phyloP scores from a whole-genome alignment of 2,888 invertebrate genomes.

The Cabera pusaria region DNA sequence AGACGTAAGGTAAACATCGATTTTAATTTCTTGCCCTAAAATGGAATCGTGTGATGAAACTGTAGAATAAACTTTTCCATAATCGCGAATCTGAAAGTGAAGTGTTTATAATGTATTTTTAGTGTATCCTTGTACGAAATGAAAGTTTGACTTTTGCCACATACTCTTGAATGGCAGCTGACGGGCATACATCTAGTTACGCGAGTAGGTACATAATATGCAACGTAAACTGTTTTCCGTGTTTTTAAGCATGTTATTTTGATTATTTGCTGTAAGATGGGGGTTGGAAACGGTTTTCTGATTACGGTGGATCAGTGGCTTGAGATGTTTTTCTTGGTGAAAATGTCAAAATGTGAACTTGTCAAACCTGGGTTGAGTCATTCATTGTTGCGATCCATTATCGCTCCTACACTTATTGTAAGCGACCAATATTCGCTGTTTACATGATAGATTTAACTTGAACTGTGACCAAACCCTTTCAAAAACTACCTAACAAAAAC shows the following conservation, averaged over 20 bases:
- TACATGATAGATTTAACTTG: conserved; percentile 33
- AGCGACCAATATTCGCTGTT: conserved; percentile 48
- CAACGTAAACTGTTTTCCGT: conserved; percentile 62
- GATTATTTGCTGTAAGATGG: conserved; percentile 42
- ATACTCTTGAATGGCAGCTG: conserved; percentile 84
- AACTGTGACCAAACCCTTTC: too few species aligned
- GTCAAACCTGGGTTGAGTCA: conserved; percentile 82
- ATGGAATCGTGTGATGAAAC: conserved; percentile 62
- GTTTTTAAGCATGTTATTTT: conserved; percentile 53
- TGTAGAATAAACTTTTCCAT: conserved; percentile 46
- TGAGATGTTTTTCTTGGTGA: conserved; percentile 71
- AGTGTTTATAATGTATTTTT: conserved; percentile 80
- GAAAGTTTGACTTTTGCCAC: conserved; percentile 84
- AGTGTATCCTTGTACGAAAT: conserved; percentile 82
- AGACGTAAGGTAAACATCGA: conserved; percentile 84
- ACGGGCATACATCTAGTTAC: conserved; percentile 76
- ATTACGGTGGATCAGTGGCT: conserved; percentile 50
- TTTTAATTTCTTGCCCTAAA: conserved; percentile 75
- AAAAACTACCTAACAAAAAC: too few species aligned
- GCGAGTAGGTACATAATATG: conserved; percentile 67
- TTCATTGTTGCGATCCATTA: conserved; percentile 73
- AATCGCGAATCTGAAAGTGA: conserved; percentile 49
- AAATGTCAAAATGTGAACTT: conserved; percentile 79
- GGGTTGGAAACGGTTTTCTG: conserved; percentile 47
- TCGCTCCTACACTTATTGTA: conserved; percentile 49